phyloP scores from a whole-genome alignment of 2,797 vertebrate species.

The Sibirionetta formosa region DNA sequence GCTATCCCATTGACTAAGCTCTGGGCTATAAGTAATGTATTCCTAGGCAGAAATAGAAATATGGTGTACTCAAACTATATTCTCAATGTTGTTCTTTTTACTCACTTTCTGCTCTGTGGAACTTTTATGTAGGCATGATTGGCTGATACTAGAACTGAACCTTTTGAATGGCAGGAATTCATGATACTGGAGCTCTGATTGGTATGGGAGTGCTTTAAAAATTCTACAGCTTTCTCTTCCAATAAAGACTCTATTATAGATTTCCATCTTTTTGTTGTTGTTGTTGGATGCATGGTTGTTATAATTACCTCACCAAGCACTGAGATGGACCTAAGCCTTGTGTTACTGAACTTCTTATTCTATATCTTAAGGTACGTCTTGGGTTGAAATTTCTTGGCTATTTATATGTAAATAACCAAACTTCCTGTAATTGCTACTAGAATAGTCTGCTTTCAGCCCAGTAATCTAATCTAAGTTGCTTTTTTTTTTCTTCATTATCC shows the following conservation, averaged over 20 bases:
- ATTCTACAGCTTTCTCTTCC: slow-evolving; percentile 1
- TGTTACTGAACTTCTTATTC: slow-evolving; percentile 69
- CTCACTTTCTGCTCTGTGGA: neutral
- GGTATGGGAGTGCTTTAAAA: slow-evolving; percentile 40
- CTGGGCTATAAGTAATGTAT: neutral
- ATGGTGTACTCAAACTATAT: neutral
- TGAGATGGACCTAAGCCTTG: slow-evolving; percentile 46
- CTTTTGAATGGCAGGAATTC: neutral
- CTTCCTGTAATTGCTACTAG: slow-evolving; percentile 69
- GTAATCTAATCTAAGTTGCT: slow-evolving; percentile 70
- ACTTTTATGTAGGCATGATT: neutral
- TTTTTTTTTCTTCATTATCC: slow-evolving; percentile 54
- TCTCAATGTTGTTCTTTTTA: neutral
- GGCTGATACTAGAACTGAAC: neutral
- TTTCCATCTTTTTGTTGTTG: slow-evolving; percentile 15
- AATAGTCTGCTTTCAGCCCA: slow-evolving; percentile 55
- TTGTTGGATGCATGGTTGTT: slow-evolving; percentile 39
- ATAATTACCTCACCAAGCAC: slow-evolving; percentile 53
- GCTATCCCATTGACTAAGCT: neutral
- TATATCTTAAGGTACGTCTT: slow-evolving; percentile 61
- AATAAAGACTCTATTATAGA: slow-evolving; percentile 9
- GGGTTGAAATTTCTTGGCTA: slow-evolving; percentile 74
- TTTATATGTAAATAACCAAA: slow-evolving; percentile 82
- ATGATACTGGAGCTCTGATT: neutral
- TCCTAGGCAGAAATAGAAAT: neutral